Evolutionary conservation across 2,113 vertebrate genomes (phyloP).

Genomic region (Vireo altiloquus): DNA sequence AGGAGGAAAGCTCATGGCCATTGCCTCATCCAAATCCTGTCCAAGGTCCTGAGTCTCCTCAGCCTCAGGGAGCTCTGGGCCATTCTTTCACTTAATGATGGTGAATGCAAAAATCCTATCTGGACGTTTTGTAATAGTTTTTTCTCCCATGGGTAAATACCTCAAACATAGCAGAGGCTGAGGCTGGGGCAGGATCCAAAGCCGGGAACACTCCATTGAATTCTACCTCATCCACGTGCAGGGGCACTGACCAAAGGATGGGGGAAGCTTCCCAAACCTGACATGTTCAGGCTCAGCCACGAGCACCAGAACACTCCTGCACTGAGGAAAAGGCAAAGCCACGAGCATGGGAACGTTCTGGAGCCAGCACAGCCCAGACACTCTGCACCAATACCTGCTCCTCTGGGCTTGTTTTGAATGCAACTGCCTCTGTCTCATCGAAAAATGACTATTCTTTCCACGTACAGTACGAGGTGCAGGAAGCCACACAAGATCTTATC

Average conservation of each 20-base stretch:
- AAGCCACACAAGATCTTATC: slow-evolving; percentile 65
- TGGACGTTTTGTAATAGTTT: not conserved
- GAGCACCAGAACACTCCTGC: not conserved
- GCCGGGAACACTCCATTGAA: not conserved
- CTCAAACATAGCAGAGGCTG: not conserved
- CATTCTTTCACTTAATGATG: not conserved
- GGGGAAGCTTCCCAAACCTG: not conserved
- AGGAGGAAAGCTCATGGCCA: not conserved
- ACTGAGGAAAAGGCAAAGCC: not conserved
- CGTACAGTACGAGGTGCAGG: not conserved
- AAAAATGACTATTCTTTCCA: slow-evolving; percentile 49
- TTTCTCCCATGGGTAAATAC: not conserved
- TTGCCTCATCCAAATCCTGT: not conserved
- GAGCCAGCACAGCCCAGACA: not conserved
- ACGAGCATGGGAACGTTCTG: not conserved
- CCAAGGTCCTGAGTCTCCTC: not conserved
- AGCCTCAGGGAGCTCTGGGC: not conserved
- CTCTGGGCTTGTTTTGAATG: not conserved
- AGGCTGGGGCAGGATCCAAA: not conserved
- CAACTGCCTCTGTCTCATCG: not conserved
- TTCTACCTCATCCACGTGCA: not conserved
- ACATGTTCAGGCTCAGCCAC: not conserved
- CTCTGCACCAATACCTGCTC: not conserved
- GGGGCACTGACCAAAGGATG: not conserved
- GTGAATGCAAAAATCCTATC: not conserved